Evolutionary conservation across 2,113 vertebrate species (phyloP).

Genomic region (Coturnix japonica): DNA sequence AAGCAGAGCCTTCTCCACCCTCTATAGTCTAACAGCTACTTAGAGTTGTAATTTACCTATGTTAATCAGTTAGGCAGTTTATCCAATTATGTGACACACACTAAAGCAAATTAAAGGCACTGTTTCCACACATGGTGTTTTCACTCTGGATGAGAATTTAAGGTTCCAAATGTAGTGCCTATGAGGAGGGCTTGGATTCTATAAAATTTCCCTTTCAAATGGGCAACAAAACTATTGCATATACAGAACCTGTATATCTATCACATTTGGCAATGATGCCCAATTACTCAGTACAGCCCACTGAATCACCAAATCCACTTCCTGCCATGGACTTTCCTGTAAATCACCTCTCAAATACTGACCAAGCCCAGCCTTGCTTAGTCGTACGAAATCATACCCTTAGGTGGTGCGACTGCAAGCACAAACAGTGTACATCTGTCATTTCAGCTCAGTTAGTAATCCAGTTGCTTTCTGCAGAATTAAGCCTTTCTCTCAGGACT

Average conservation of each 20-base stretch:
- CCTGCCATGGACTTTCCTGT: slow-evolving; percentile 36
- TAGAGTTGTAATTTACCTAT: background rate
- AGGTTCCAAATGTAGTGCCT: background rate
- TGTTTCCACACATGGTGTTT: background rate
- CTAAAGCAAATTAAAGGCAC: background rate
- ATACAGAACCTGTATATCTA: background rate
- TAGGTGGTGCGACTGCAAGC: slow-evolving; percentile 47
- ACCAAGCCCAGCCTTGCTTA: slow-evolving; percentile 60
- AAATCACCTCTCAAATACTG: slow-evolving; percentile 54
- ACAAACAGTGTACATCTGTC: slow-evolving; percentile 46
- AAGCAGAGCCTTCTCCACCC: background rate
- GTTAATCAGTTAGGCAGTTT: background rate
- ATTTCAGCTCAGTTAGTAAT: slow-evolving; percentile 16
- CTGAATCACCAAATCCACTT: slow-evolving; percentile 71
- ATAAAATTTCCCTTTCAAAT: background rate
- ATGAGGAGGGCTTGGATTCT: background rate
- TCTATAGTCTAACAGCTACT: background rate
- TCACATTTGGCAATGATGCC: background rate
- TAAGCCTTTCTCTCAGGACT: background rate
- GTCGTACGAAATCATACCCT: slow-evolving; percentile 55
- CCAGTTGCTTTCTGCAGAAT: background rate
- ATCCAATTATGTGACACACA: background rate
- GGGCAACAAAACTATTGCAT: background rate
- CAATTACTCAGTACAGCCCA: background rate
- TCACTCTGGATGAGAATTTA: background rate